Evolutionary conservation across 2,113 vertebrate species (phyloP).

Genomic region (Erythrocercus mccallii): DNA sequence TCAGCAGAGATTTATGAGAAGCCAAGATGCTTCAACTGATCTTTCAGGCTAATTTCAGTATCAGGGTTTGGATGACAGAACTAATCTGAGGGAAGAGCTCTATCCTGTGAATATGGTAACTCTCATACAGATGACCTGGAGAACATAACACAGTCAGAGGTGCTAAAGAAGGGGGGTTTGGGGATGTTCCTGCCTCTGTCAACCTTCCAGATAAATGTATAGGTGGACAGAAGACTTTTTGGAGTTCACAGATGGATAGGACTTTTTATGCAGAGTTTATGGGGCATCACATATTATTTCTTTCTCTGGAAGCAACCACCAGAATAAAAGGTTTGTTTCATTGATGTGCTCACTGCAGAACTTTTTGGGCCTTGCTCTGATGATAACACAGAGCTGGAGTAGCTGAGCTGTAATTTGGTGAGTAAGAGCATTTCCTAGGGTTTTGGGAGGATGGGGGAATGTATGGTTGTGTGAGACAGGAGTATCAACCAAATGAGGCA

Average conservation of each 20-base stretch:
- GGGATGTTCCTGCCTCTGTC: neutral
- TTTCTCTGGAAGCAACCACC: neutral
- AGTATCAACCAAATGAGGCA: neutral
- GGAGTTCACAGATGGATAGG: neutral
- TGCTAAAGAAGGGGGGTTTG: neutral
- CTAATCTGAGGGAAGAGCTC: neutral
- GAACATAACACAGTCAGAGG: neutral
- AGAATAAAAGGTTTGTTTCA: neutral
- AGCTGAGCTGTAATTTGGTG: neutral
- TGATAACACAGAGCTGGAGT: neutral
- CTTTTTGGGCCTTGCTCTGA: neutral
- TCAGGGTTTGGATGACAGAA: neutral
- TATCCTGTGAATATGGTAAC: neutral
- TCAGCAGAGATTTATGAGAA: neutral
- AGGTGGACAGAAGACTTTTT: neutral
- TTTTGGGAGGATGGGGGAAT: neutral
- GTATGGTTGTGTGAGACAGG: neutral
- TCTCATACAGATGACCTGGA: neutral
- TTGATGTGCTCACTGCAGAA: neutral
- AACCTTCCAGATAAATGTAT: neutral
- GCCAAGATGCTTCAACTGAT: neutral
- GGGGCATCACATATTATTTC: neutral
- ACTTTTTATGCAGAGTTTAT: neutral
- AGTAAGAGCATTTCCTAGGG: neutral
- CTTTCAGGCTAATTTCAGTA: neutral